phyloP scores from a whole-genome alignment of 2,888 invertebrate species.

The Theretra japonica region DNA sequence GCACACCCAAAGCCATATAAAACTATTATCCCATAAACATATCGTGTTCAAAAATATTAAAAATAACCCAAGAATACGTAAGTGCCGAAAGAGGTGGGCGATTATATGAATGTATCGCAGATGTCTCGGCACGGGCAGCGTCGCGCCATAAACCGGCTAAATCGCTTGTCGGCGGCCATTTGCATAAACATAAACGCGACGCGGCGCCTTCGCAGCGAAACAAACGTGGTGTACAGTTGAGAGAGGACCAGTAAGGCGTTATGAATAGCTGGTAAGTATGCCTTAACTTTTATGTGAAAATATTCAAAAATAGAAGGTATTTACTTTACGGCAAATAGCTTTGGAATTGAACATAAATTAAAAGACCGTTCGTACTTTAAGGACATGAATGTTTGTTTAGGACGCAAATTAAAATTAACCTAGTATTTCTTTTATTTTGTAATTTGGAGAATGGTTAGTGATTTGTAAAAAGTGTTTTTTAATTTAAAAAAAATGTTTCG shows the following conservation, averaged over 20 bases:
- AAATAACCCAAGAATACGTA: background rate
- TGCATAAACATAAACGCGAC: conserved; percentile 62
- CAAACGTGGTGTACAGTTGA: conserved; percentile 20
- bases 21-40: background rate
- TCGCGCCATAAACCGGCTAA: conserved; percentile 68
- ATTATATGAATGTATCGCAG: conserved; percentile 41
- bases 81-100: conserved; percentile 2
- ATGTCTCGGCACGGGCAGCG: conserved; percentile 49
- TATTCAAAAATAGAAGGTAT: too few relatives aligned
- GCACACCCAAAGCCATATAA: background rate
- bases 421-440: too few relatives aligned
- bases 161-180: conserved; percentile 64
- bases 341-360: too few relatives aligned
- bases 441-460: too few relatives aligned
- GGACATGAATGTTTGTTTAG: too few relatives aligned
- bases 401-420: too few relatives aligned
- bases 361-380: too few relatives aligned
- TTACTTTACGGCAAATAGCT: too few relatives aligned
- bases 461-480: too few relatives aligned
- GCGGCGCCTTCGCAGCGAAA: conserved; percentile 29
- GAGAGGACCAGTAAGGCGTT: background rate
- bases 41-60: background rate
- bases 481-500: too few relatives aligned
- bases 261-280: background rate
- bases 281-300: background rate